Evolutionary conservation across 1,140 invertebrate genomes (phyloP).

Genomic region (Homarus americanus): DNA sequence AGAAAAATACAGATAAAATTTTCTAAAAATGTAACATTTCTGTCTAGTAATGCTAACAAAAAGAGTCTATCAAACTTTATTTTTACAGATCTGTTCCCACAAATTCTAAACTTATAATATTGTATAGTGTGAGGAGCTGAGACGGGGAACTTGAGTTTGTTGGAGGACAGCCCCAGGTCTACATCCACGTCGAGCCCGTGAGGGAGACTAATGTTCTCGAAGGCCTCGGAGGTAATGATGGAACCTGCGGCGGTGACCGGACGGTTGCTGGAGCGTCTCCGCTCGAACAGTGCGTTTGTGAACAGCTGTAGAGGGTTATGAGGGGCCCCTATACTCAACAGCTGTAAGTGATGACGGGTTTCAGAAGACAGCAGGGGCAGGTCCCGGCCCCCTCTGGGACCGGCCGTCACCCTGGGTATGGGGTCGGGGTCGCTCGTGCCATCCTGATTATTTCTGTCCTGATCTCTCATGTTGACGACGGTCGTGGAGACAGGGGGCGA

Average conservation of each 20-base stretch:
- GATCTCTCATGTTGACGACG: conserved; percentile 32
- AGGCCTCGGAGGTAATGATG: conserved; percentile 33
- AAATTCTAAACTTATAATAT: conserved; percentile 91
- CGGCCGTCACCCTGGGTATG: conserved; percentile 35
- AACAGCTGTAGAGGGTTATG: conserved; percentile 75
- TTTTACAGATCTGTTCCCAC: conserved; percentile 77
- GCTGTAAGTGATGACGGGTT: conserved; percentile 53
- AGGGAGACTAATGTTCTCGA: conserved; percentile 45
- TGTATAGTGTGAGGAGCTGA: conserved; percentile 83
- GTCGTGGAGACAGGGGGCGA: conserved; percentile 25
- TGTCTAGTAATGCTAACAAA: conserved; percentile 94
- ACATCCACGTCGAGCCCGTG: conserved; percentile 76
- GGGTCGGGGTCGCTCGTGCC: conserved; percentile 39
- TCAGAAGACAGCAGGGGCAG: conserved; percentile 53
- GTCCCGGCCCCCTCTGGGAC: conserved; percentile 44
- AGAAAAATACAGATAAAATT: conserved; percentile 90
- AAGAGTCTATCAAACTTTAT: conserved; percentile 94
- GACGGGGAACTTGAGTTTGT: conserved; percentile 73
- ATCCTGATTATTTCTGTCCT: conserved; percentile 53
- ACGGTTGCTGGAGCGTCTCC: conserved; percentile 65
- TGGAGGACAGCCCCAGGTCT: conserved; percentile 69
- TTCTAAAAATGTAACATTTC: conserved; percentile 91
- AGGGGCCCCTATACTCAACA: conserved; percentile 58
- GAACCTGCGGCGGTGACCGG: conserved; percentile 34
- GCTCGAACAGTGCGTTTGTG: conserved; percentile 74